phyloP scores from a whole-genome alignment of 2,888 invertebrate genomes.

The Brenthis daphne region DNA sequence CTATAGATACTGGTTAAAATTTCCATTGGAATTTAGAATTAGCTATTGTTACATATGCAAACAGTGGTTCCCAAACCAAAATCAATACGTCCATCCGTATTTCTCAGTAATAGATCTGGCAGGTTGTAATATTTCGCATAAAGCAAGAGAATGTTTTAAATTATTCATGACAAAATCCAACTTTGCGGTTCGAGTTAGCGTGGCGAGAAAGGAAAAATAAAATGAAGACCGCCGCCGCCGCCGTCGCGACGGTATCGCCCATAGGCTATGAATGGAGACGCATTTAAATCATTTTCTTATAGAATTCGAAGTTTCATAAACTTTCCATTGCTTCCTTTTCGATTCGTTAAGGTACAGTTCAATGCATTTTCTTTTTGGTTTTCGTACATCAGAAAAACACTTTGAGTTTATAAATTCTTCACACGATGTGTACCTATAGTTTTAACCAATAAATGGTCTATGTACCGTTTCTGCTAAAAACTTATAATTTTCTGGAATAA shows the following conservation, averaged over 20 bases:
- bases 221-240: constrained; percentile 51
- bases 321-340: constrained; percentile 42
- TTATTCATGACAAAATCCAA: constrained; percentile 75
- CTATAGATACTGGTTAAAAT: background rate
- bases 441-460: no score
- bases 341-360: constrained; percentile 44
- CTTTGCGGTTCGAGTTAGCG: constrained; percentile 57
- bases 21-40: background rate
- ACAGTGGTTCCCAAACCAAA: constrained; percentile 15
- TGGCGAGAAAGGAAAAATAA: constrained; percentile 59
- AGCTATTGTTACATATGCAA: constrained; percentile 4
- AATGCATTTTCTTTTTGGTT: background rate
- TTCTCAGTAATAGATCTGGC: constrained; percentile 31
- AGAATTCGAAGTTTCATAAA: constrained; percentile 31
- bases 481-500: no score
- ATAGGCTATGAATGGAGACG: constrained; percentile 36
- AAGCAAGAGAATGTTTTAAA: constrained; percentile 63
- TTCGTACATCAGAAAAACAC: background rate
- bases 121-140: constrained; percentile 57
- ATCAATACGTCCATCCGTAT: constrained; percentile 29
- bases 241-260: constrained; percentile 46
- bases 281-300: constrained; percentile 42
- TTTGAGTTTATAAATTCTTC: background rate
- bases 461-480: no score
- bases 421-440: no score